These are phyloP conservation scores for Vannuccia rotundouncinata DNA, from an alignment of 2,888 invertebrate species.

Conservation along the genomic window DNA sequence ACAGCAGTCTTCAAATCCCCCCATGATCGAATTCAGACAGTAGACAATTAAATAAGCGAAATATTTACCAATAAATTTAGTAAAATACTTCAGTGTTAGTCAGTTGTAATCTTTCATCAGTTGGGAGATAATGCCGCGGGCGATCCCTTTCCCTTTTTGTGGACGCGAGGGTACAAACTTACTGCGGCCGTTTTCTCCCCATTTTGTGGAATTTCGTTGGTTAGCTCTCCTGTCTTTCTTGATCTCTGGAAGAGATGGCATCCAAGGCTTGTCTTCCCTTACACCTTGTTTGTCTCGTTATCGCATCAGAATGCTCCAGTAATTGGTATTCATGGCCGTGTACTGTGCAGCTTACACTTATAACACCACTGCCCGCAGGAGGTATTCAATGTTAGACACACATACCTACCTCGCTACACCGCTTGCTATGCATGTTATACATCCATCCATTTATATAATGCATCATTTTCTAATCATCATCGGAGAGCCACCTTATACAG, in stretches of 20 bases:
- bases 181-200: neutral
- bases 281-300: conserved; percentile 12
- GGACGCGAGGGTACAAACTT: neutral
- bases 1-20: too few relatives aligned
- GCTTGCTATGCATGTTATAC: neutral
- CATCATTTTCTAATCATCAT: too few relatives aligned
- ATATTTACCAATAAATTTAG: too few relatives aligned
- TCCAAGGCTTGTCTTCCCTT: neutral
- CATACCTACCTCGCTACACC: neutral
- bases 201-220: conserved; percentile 6
- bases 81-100: too few relatives aligned
- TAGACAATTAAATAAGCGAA: too few relatives aligned
- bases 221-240: neutral
- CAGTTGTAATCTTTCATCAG: too few relatives aligned
- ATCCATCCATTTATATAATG: too few relatives aligned
- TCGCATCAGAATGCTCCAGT: neutral
- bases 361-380: neutral
- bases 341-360: neutral
- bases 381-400: neutral
- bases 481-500: neutral
- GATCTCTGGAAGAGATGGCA: neutral
- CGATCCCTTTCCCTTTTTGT: too few relatives aligned
- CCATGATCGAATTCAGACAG: too few relatives aligned
- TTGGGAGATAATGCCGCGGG: too few relatives aligned
- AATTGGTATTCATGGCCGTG: neutral